Conservation (phyloP, 2,113 vertebrate species). For the Spea bombifrons region DNA sequence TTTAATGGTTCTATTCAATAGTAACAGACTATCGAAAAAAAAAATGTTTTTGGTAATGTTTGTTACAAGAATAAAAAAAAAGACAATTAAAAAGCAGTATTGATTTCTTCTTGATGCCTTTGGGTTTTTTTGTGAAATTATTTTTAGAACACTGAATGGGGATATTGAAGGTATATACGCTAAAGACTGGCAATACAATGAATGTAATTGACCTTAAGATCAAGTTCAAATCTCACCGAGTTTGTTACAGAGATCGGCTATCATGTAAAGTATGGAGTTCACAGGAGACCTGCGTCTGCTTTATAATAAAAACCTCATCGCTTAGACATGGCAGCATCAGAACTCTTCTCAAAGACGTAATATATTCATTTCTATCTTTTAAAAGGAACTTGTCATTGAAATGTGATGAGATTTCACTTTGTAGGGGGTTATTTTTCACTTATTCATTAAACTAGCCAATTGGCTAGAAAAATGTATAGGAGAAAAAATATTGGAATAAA, state of each 20-base stretch:
- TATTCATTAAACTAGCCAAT: no score
- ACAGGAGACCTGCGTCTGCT: conserved; percentile 9
- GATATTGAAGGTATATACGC: background rate
- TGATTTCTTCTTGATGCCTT: background rate
- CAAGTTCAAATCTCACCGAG: conserved; percentile 10
- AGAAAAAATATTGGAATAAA: no score
- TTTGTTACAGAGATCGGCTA: conserved; percentile 15
- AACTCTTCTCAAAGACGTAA: background rate
- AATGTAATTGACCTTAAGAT: conserved; percentile 18
- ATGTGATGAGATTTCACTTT: no score
- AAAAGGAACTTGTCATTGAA: no score
- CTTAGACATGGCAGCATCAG: conserved; percentile 18
- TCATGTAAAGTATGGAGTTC: conserved; percentile 22
- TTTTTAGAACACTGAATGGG: no score
- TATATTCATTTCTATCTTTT: no score
- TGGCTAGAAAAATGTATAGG: no score
- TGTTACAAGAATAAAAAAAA: background rate
- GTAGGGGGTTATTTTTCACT: no score
- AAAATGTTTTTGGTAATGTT: background rate
- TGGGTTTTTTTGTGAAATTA: no score
- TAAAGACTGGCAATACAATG: conserved; percentile 23
- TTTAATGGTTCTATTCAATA: no score
- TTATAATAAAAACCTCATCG: conserved; percentile 29
- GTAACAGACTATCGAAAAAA: background rate
- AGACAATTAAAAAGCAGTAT: background rate